Percentiles rank a stretch among this genome's conserved stretches.
Evolutionary conservation across 2,113 vertebrate species (phyloP).

Genomic region (Peromyscus maniculatus): DNA sequence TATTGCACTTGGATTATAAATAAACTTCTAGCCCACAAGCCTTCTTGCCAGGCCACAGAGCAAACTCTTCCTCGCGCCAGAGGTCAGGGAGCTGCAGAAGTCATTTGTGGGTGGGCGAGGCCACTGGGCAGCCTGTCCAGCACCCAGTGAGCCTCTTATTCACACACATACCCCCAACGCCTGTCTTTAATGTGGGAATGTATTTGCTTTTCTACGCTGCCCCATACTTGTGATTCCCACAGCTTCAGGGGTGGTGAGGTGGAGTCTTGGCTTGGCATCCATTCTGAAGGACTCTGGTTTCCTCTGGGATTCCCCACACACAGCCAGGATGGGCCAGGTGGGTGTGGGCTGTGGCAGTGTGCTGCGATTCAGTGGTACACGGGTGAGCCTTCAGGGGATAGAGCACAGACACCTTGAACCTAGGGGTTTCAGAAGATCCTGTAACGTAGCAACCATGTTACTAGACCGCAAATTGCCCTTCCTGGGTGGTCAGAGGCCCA

Average conservation of each 20-base stretch:
- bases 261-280: not conserved
- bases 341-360: not conserved
- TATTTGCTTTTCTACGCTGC: not conserved
- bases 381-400: not conserved
- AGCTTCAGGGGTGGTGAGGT: not conserved
- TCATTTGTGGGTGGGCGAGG: constrained; percentile 28
- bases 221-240: not conserved
- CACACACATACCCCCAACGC: not conserved
- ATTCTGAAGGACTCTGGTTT: not conserved
- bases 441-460: not conserved
- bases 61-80: constrained; percentile 30
- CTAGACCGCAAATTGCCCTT: not conserved
- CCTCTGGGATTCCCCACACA: constrained; percentile 30
- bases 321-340: not conserved
- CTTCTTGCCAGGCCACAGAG: constrained; percentile 72
- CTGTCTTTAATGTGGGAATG: not conserved
- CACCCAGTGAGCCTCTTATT: not conserved
- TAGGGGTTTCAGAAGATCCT: not conserved
- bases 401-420: constrained; percentile 10
- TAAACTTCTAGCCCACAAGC: constrained; percentile 73
- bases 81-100: constrained; percentile 51
- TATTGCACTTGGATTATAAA: constrained; percentile 70
- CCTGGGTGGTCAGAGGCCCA: not conserved
- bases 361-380: no score
- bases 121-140: not conserved